Evolutionary conservation across 2,113 vertebrate genomes (phyloP), one percentile per base, ranked within the genome.

Genomic region (Pachypanchax playfairii): DNA sequence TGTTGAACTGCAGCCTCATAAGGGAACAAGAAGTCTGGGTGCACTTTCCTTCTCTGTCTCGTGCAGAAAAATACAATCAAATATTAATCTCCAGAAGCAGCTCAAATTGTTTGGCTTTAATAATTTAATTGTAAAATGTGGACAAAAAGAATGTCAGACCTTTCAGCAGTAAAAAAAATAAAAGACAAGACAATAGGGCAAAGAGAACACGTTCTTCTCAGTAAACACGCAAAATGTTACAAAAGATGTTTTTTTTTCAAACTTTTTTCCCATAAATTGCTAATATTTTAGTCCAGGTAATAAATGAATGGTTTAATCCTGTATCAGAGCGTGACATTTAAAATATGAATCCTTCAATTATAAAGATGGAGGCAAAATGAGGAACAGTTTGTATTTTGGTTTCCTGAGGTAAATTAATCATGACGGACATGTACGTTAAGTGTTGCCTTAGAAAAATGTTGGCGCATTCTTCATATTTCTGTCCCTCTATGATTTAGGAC

Each of bases 111-210:
- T 5, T 52, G n/a, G 4, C 12, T 4, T 66, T 28, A 35, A 59
- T 59, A 55, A 33, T 44, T 66, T 6, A 53, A 44, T 24, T 1
- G 21, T n/a, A 36, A 56, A 67, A 48, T 51, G 36, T 35, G 46
- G 39, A 44, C n/a, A 56, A 51, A 53, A 51, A 21, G 25, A 59
- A 59, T 50, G 29, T 3, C 20, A n/a, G 38, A 41, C 38, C 38
- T 41, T 41, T 41, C 38, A 41, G 5, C 38, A 41, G 11, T n/a
- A 41, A 41, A 39, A 39, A n/a, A n/a, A n/a, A n/a, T n/a, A n/a
- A n/a, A 36, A 36, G 35, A 36, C 35, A 5, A 46, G 15, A 28
- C 9, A 8, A 17, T 9, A 28, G 24, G 26, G 8, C 13, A 11
- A 22, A 64, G 50, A 60, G 24, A 52, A 4, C 21, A 24, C 18